These are phyloP conservation scores for Amiota communis DNA, from an alignment of 2,888 invertebrate species.

Conservation along the genomic window DNA sequence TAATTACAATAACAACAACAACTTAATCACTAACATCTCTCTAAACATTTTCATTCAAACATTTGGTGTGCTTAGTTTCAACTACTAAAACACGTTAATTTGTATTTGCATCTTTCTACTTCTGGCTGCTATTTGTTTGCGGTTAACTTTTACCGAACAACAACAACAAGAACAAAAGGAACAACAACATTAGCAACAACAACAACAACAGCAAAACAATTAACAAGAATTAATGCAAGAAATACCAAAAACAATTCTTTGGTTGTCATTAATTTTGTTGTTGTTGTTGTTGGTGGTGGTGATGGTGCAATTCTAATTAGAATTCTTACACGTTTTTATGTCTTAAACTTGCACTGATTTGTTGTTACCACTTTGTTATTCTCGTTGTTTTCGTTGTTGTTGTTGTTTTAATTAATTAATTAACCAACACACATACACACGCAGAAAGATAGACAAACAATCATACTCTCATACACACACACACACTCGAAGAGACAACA, in stretches of 20 bases:
- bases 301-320: slow-evolving; percentile 6
- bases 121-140: no score
- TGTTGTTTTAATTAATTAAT: slow-evolving; percentile 41
- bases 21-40: no score
- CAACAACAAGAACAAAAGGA: slow-evolving; percentile 14
- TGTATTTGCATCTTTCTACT: no score
- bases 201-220: slow-evolving; percentile 22
- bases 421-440: slow-evolving; percentile 34
- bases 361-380: background rate
- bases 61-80: background rate
- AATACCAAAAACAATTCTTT: slow-evolving; percentile 14
- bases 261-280: slow-evolving; percentile 12
- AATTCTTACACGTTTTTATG: slow-evolving; percentile 1
- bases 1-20: slow-evolving; percentile 55
- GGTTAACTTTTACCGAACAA: no score
- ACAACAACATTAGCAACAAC: slow-evolving; percentile 8
- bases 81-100: no score
- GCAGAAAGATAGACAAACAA: slow-evolving; percentile 14
- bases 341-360: slow-evolving; percentile 28
- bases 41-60: slow-evolving; percentile 1
- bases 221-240: slow-evolving; percentile 35
- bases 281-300: slow-evolving; percentile 28
- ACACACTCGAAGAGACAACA: slow-evolving; percentile 27
- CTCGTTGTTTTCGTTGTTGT: background rate
- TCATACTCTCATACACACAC: background rate